These are phyloP conservation scores for Emberiza fucata DNA, from an alignment of 2,113 vertebrate genomes.

Conservation along the genomic window DNA sequence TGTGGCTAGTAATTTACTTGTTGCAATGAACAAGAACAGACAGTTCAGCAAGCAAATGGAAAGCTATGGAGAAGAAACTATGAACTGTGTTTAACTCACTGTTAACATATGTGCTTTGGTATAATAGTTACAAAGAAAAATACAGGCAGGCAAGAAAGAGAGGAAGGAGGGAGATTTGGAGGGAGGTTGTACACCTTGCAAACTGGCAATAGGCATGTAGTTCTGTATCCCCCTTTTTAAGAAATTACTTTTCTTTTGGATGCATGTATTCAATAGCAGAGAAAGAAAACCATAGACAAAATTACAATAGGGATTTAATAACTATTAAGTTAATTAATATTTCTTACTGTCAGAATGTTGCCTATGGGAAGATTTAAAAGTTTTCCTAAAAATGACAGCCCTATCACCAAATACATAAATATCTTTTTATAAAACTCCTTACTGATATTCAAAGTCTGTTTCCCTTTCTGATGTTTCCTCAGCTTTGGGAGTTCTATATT, in stretches of 20 bases:
- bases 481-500: neutral
- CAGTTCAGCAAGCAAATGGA: neutral
- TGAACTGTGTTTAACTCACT: neutral
- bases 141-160: neutral
- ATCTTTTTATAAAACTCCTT: neutral
- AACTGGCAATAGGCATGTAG: neutral
- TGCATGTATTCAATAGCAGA: neutral
- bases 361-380: neutral
- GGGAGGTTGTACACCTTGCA: neutral
- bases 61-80: neutral
- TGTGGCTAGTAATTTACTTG: neutral
- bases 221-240: neutral
- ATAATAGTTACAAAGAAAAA: neutral
- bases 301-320: neutral
- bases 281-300: neutral
- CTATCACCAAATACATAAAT: neutral
- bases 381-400: neutral
- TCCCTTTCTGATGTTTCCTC: neutral
- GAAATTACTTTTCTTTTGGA: neutral
- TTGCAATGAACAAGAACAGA: neutral
- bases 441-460: neutral
- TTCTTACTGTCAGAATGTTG: neutral
- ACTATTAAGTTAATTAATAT: neutral
- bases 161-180: rapidly evolving
- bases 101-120: neutral